Evolutionary conservation across 2,113 vertebrate species (phyloP).

Genomic region (Capreolus pygargus): DNA sequence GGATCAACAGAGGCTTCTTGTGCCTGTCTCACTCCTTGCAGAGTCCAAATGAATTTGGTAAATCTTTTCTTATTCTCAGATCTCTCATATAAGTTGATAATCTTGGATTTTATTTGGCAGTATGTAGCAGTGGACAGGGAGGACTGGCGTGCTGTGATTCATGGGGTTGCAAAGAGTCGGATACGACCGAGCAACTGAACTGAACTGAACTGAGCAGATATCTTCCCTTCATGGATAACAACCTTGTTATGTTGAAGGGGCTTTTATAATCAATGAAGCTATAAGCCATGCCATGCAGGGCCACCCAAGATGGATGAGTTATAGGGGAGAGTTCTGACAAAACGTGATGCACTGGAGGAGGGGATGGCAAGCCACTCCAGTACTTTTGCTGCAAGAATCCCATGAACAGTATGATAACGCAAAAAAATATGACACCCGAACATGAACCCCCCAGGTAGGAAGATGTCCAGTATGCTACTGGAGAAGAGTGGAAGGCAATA

Average conservation of each 20-base stretch:
- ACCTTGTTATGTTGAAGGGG: background rate
- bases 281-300: background rate
- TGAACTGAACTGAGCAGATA: background rate
- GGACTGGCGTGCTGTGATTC: too few species aligned
- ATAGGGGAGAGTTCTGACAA: background rate
- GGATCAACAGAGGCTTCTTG: background rate
- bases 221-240: background rate
- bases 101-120: background rate
- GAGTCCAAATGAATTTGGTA: background rate
- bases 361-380: background rate
- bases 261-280: background rate
- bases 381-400: background rate
- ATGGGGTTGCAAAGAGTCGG: too few species aligned
- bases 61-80: background rate
- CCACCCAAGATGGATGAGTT: background rate
- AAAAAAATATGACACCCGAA: background rate
- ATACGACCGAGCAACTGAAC: too few species aligned
- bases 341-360: background rate
- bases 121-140: background rate
- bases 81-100: background rate
- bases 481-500: background rate
- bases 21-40: background rate
- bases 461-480: background rate
- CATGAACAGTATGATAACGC: background rate
- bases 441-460: background rate